phyloP scores from a whole-genome alignment of 2,888 invertebrate species.

The Chloroclystis v-ata region DNA sequence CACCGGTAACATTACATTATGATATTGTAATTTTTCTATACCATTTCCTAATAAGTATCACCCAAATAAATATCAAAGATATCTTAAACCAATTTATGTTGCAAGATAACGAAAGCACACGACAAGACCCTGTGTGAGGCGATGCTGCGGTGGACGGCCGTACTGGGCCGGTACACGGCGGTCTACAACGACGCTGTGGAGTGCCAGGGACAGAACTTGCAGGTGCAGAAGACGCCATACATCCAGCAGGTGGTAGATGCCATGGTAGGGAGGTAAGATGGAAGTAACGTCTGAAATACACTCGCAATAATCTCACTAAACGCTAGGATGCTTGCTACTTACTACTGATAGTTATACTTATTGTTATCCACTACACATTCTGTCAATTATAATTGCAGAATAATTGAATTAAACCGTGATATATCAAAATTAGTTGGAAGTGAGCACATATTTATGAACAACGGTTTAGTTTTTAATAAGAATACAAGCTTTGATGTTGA shows the following conservation, averaged over 20 bases:
- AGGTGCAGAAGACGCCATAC: slow-evolving; percentile 54
- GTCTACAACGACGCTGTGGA: slow-evolving; percentile 50
- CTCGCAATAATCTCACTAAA: too few relatives aligned
- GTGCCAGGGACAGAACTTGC: slow-evolving; percentile 49
- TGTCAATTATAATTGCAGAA: too few relatives aligned
- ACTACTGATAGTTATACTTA: too few relatives aligned
- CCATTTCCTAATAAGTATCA: too few relatives aligned
- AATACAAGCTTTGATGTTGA: slow-evolving; percentile 46
- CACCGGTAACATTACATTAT: too few relatives aligned
- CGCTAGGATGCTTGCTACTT: too few relatives aligned
- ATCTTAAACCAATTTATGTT: too few relatives aligned
- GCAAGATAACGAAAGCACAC: slow-evolving; percentile 43
- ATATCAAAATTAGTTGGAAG: slow-evolving; percentile 47
- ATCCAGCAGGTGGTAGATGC: slow-evolving; percentile 41
- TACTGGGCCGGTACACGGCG: slow-evolving; percentile 47
- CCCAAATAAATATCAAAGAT: too few relatives aligned
- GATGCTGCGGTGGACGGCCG: slow-evolving; percentile 39
- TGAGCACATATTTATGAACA: slow-evolving; percentile 42
- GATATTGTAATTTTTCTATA: too few relatives aligned
- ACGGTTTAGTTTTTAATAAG: slow-evolving; percentile 40
- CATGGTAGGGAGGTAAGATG: slow-evolving; percentile 44
- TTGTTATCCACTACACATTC: too few relatives aligned
- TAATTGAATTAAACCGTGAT: slow-evolving; percentile 51
- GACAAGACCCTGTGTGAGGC: slow-evolving; percentile 49
- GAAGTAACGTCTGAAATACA: too few relatives aligned